Conservation (phyloP, 2,797 vertebrate genomes). For the Rousettus madagascariensis region DNA sequence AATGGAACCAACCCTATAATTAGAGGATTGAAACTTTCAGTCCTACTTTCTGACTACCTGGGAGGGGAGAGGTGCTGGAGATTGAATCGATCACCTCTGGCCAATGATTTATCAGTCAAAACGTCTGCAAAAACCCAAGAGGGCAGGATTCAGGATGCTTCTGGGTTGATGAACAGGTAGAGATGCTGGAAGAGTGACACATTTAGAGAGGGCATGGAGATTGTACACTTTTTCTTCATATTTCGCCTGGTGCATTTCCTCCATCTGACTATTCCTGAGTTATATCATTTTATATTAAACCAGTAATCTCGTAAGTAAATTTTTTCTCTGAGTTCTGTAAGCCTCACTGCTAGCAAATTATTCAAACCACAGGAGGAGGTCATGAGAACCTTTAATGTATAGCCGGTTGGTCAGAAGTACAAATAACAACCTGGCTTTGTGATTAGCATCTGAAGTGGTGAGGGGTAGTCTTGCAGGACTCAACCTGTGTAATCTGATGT, state of each 20-base stretch:
- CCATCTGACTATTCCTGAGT: not conserved
- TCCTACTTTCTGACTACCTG: not conserved
- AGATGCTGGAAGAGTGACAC: not conserved
- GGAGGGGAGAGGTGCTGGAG: not conserved
- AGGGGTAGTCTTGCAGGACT: not conserved
- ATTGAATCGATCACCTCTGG: not conserved
- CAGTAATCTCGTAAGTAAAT: not conserved
- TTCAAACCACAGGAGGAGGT: not conserved
- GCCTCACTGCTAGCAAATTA: not conserved
- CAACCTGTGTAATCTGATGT: not conserved
- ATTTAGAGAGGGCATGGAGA: not conserved
- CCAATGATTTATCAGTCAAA: not conserved
- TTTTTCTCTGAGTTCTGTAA: not conserved
- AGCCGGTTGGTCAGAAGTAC: not conserved
- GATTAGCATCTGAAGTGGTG: not conserved
- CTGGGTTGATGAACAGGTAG: not conserved
- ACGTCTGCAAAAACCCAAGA: not conserved
- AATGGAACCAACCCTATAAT: not conserved
- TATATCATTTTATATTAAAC: not conserved
- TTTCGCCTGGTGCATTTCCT: not conserved
- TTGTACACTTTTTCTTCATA: not conserved
- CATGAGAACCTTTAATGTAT: not conserved
- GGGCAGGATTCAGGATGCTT: not conserved
- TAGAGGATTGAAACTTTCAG: not conserved
- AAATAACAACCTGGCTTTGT: not conserved